Conservation (phyloP, 2,113 vertebrate genomes). For the Fulmarus glacialis region DNA sequence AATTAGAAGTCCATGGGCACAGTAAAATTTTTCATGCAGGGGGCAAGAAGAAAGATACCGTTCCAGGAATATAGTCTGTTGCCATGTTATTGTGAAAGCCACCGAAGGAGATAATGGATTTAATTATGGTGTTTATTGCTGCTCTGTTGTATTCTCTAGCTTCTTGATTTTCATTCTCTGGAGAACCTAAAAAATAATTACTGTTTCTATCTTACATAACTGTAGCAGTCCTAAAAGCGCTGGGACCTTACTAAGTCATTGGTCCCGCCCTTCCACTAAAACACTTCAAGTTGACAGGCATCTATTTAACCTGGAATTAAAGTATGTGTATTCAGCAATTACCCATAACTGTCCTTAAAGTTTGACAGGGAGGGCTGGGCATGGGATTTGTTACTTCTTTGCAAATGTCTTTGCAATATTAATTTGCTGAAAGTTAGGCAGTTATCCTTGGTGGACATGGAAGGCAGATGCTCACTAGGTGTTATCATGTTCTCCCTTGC, state of each 20-base stretch:
- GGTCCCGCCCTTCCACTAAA: not conserved
- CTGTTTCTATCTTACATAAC: not conserved
- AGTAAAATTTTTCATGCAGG: not conserved
- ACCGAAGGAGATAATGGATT: constrained; percentile 5
- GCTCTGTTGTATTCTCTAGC: not conserved
- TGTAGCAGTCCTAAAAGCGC: not conserved
- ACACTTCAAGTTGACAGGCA: not conserved
- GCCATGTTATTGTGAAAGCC: not conserved
- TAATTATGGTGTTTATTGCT: constrained; percentile 24
- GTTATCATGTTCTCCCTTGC: not conserved
- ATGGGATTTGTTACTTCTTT: not conserved
- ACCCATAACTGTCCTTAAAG: not conserved
- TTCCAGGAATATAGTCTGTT: constrained; percentile 14
- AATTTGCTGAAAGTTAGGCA: not conserved
- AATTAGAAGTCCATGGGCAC: not conserved
- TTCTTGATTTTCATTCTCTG: constrained; percentile 2
- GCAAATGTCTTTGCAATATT: not conserved
- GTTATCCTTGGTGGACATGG: not conserved
- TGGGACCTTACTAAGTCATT: not conserved
- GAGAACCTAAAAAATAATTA: not conserved
- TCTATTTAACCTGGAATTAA: not conserved
- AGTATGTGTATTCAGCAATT: not conserved
- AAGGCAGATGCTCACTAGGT: not conserved
- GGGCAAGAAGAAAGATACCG: not conserved
- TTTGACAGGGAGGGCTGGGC: not conserved